A percentile compares a stretch with the other conserved stretches of the same genome.
Evolutionary conservation across 2,888 invertebrate species (phyloP).

Genomic region (Gandaritis pyraliata): DNA sequence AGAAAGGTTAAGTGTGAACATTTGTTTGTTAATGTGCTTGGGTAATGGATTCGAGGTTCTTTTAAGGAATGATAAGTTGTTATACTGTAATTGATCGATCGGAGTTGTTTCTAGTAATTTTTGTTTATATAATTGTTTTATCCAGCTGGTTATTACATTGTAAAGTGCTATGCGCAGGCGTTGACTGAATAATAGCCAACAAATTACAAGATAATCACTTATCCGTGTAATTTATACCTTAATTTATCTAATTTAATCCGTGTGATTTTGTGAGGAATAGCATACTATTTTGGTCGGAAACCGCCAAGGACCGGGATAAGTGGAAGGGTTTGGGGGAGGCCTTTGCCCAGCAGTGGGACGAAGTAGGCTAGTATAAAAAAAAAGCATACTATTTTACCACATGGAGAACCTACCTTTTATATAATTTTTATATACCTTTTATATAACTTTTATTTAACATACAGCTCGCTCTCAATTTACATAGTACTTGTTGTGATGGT

Average conservation of each 20-base stretch:
- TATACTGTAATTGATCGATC: constrained; percentile 49
- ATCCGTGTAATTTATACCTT: not conserved
- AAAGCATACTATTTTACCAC: constrained; percentile 55
- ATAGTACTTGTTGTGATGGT: constrained; percentile 50
- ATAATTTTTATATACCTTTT: no score
- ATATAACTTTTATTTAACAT: no score
- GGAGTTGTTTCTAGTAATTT: constrained; percentile 31
- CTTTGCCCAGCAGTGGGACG: no score
- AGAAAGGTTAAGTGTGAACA: constrained; percentile 84
- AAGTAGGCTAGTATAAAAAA: no score
- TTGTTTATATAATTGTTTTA: constrained; percentile 16
- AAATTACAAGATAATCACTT: constrained; percentile 1
- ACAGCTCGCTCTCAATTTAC: constrained; percentile 47
- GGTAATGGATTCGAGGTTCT: constrained; percentile 77
- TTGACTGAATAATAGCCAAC: constrained; percentile 7
- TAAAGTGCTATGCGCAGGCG: not conserved
- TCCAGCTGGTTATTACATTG: not conserved
- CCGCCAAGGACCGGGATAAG: no score
- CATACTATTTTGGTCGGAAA: no score
- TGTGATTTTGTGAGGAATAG: no score
- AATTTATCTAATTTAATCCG: no score
- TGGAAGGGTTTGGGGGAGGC: no score
- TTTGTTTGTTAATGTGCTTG: constrained; percentile 82
- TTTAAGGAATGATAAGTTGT: constrained; percentile 76
- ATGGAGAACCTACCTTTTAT: constrained; percentile 57